Evolutionary conservation across 2,888 invertebrate species (phyloP), one percentile per base, ranked within the genome.

Genomic region (Mesorhabditis spiculigera): DNA sequence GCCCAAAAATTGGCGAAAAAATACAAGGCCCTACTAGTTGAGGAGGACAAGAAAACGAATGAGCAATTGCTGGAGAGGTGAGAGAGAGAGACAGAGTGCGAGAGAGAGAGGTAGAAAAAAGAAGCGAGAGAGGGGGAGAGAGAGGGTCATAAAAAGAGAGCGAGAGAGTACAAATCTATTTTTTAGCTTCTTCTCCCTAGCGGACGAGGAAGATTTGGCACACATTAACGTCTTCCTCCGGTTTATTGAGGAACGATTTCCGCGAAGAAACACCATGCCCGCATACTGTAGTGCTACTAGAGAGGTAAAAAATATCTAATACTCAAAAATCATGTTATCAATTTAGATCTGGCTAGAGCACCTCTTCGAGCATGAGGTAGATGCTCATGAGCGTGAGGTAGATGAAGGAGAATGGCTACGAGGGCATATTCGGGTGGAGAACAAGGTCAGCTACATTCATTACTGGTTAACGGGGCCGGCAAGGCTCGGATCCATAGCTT

Each of bases 391-490:
- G 8, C 58, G 58, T 10, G 58, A n/a, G n/a, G 58, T 13, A 50
- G 58, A 50, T 50, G 58, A 50, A n/a, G 58, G 58, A 13, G 58
- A 50, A 50, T 50, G 58, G 58, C 58, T 50, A 50, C 58, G 58
- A 50, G 58, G 58, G n/a, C 58, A n/a, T n/a, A 50, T 50, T 13
- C 6, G 50, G 13, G 13, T 50, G 6, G 50, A 50, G 13, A 6
- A 50, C 50, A 50, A 50, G 50, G 50, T 50, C n/a, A n/a, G n/a
- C n/a, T n/a, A n/a, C n/a, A n/a, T n/a, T n/a, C n/a, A n/a, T n/a
- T n/a, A n/a, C n/a, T n/a, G n/a, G n/a, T n/a, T n/a, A n/a, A n/a
- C n/a, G n/a, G n/a, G n/a, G n/a, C n/a, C n/a, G n/a, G n/a, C n/a
- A n/a, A 28, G 28, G 28, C 28, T 28, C 28, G 28, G 28, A 28